Evolutionary conservation across 2,797 vertebrate genomes (phyloP), one percentile per base, ranked within the genome.

Genomic region (Hemibagrus guttatus): DNA sequence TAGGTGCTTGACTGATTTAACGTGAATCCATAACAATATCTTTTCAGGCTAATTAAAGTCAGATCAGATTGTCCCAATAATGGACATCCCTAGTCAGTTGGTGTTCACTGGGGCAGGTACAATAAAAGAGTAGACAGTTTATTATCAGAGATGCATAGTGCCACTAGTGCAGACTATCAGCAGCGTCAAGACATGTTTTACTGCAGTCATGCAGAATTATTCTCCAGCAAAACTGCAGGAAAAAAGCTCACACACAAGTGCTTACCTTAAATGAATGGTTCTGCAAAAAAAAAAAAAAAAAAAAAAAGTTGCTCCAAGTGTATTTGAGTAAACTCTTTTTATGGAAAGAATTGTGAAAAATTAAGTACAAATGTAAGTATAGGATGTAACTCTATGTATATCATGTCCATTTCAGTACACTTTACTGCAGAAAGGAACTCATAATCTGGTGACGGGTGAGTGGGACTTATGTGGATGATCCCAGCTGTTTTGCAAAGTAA

Each of bases 151-250:
- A 81, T 63, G 78, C 78, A 81, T 81, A 21, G 49, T 35, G 56
- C 75, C 76, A 81, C 35, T 35, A 19, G 54, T 4, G 19, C 54
- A 64, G 81, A 28, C 63, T 79, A 84, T 87, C 84, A 81, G 61
- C 58, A 87, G 71, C 52, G 35, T 56, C 66, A 63, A 26, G 68
- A 83, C 80, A 86, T 86, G 74, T 69, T 85, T 71, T 64, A 64
- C 69, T 74, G 58, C 26, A 74, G 17, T 78, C 74, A 85, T 85
- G 83, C 86, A 84, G 76, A 86, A 86, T 88, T 23, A 85, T 39
- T 26, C 52, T 81, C 31, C 46, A 69, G 46, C 71, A 82, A 56
- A 69, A 52, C 0, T 0, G 13, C 5, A 75, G 14, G 28, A 54
- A 54, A 54, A 28, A 28, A n/a, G 12, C 42, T n/a, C 14, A 16